These are phyloP conservation scores for Nebria salina DNA, from an alignment of 2,888 invertebrate species.

Conservation along the genomic window DNA sequence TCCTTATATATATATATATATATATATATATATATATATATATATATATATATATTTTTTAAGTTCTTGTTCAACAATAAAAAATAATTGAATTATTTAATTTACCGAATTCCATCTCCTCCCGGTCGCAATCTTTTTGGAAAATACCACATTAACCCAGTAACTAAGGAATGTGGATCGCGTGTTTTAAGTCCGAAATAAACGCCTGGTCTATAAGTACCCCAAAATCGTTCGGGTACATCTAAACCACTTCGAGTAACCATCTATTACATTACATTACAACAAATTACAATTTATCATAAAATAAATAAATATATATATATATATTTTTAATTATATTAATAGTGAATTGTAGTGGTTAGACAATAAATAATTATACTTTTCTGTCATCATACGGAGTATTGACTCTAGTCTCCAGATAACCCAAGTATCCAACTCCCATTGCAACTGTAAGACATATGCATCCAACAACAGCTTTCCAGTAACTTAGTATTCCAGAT, in stretches of 20 bases:
- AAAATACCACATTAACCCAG: slow-evolving; percentile 97
- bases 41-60: too few species aligned
- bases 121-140: slow-evolving; percentile 72
- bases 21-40: slow-evolving; percentile 17
- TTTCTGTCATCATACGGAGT: slow-evolving; percentile 84
- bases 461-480: slow-evolving; percentile 71
- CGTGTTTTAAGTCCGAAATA: slow-evolving; percentile 94
- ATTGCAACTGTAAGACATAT: slow-evolving; percentile 75
- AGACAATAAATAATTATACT: slow-evolving; percentile 61
- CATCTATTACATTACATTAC: slow-evolving; percentile 69
- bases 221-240: slow-evolving; percentile 89
- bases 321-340: too few species aligned
- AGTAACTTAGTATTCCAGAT: slow-evolving; percentile 58
- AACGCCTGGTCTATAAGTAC: slow-evolving; percentile 86
- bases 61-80: too few species aligned
- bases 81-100: not conserved
- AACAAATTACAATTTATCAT: not conserved
- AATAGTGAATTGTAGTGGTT: slow-evolving; percentile 10
- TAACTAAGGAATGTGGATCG: slow-evolving; percentile 86
- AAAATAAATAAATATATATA: slow-evolving; percentile 13
- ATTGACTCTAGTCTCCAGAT: slow-evolving; percentile 87
- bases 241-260: slow-evolving; percentile 75
- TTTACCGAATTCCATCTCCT: slow-evolving; percentile 78
- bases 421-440: slow-evolving; percentile 82
- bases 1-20: slow-evolving; percentile 31